Base-by-base conservation (phyloP, 2,888 invertebrate species). In the Corbicula japonica region DNA sequence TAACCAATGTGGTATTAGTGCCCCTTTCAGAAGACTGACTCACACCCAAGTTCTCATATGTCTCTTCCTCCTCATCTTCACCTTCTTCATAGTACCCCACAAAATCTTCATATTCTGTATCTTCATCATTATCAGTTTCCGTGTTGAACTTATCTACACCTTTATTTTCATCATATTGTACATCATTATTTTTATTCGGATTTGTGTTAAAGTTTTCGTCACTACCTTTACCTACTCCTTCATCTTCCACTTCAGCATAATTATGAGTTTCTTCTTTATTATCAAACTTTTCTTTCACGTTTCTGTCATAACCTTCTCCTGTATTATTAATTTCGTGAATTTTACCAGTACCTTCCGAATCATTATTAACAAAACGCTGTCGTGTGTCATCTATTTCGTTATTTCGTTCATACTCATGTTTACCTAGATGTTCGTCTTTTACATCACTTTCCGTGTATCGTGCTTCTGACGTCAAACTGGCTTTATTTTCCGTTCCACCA, bases 191-290 rank as follows among this genome's bases (percentile, higher is more conserved):
- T 15, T n/a, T n/a, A 34, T 38, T 34, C 0, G 21, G 23, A 46
- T n/a, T 41, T 28, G 15, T 46, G 15, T 32, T 10, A 26, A 50
- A 26, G 26, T 12, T 30, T 18, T 48, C 34, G n/a, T 56, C 54
- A 54, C 48, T 6, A 48, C 48, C n/a, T n/a, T n/a, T n/a, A n/a
- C n/a, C n/a, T 32, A 56, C 44, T 30, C 44, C n/a, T 8, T 50
- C 50, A 41, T 48, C 63, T 21, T 50, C 65, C 10, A 18, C 46
- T 30, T 26, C 50, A 62, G 5, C 46, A 41, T 38, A 21, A 21
- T 38, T 28, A 32, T 50, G 18, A 65, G 10, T 10, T n/a, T 10
- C 48, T 23, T 48, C 21, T 3, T 21, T 26, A 48, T 48, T 26
- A 15, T n/a, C 48, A 48, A n/a, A 12, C 21, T n/a, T n/a, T 48